A percentile compares a stretch with the other conserved stretches of the same genome.
Conservation (phyloP, 2,888 invertebrate species). For the Prenolepis imparis region DNA sequence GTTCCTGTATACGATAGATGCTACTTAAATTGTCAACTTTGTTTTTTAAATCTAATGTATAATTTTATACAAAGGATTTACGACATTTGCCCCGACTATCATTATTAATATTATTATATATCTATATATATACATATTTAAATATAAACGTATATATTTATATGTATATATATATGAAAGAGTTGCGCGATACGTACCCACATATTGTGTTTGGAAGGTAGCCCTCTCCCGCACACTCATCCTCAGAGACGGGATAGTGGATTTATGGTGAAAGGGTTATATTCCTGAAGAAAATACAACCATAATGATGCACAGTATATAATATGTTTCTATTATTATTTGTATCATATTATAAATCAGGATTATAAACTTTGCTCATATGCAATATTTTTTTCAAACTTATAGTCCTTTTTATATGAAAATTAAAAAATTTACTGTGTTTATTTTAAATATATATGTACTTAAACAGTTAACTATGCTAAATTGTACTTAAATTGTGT, state of each 20-base stretch:
- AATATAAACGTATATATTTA: conserved; percentile 52
- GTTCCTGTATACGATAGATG: conserved; percentile 69
- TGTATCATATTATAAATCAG: conserved; percentile 4
- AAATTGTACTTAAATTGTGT: conserved; percentile 10
- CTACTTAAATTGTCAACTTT: conserved; percentile 62
- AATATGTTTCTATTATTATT: conserved; percentile 50
- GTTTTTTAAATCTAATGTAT: conserved; percentile 62
- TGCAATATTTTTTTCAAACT: conserved; percentile 17
- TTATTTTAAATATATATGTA: not conserved
- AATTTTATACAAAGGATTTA: conserved; percentile 67
- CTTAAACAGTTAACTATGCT: too few species aligned
- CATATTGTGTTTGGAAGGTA: conserved; percentile 77
- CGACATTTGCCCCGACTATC: conserved; percentile 59
- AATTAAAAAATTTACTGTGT: conserved; percentile 11
- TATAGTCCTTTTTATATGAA: not conserved
- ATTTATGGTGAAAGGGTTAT: conserved; percentile 84
- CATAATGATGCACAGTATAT: conserved; percentile 60
- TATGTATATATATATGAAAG: conserved; percentile 60
- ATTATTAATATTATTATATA: conserved; percentile 12
- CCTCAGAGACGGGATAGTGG: conserved; percentile 84
- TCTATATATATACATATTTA: conserved; percentile 35
- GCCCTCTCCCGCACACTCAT: conserved; percentile 84
- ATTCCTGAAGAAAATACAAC: conserved; percentile 69
- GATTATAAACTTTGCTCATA: not conserved
- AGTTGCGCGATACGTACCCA: conserved; percentile 55